Conservation (phyloP, 2,113 vertebrate genomes). For the Thinocorus orbignyianus region DNA sequence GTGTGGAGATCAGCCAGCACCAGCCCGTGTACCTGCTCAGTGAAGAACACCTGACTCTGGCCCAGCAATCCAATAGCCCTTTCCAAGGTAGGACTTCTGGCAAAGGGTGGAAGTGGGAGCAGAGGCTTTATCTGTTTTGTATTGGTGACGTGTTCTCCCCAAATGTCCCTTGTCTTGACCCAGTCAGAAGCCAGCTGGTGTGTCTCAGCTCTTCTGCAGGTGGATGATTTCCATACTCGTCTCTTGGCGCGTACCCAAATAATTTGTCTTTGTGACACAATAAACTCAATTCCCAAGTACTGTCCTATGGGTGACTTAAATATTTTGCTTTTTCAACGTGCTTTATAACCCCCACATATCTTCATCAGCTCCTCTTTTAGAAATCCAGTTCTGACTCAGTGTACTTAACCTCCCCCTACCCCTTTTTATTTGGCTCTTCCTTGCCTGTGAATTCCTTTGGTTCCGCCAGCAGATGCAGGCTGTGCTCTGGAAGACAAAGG, state of each 20-base stretch:
- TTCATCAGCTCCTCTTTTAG: neutral
- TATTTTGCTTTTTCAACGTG: neutral
- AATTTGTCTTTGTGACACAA: neutral
- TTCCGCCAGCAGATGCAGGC: conserved; percentile 31
- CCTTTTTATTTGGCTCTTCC: neutral
- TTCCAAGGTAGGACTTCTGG: conserved; percentile 85
- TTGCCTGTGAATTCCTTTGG: conserved; percentile 6
- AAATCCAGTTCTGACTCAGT: neutral
- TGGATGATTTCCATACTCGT: neutral
- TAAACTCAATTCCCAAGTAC: neutral
- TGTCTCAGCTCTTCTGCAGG: neutral
- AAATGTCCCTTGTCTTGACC: neutral
- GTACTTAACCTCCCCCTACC: neutral
- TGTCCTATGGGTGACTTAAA: neutral
- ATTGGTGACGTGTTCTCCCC: neutral
- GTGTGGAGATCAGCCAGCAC: conserved; percentile 99
- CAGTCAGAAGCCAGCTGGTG: neutral
- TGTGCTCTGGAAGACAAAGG: conserved; percentile 20
- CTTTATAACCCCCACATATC: neutral
- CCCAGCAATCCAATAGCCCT: conserved; percentile 93
- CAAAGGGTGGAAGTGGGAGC: neutral
- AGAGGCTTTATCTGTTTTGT: neutral
- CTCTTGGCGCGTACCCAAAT: neutral
- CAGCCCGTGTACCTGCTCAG: conserved; percentile 96
- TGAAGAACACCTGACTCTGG: conserved; percentile 93